Conservation (phyloP, 2,113 vertebrate genomes). For the Pterocles gutturalis region DNA sequence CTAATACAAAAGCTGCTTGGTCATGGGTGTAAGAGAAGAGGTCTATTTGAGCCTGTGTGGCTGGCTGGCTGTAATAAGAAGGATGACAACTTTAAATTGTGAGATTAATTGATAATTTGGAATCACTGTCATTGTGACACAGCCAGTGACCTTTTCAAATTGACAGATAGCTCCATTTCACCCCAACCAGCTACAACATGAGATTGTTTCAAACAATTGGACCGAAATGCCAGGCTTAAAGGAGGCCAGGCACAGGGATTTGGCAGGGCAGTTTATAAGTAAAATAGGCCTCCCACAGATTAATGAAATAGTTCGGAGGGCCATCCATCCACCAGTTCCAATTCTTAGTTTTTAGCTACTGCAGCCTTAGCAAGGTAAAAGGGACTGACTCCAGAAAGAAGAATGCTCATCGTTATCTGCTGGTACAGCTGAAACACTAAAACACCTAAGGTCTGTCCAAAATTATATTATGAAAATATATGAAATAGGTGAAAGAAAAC, state of each 20-base stretch:
- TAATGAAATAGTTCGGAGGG: not conserved
- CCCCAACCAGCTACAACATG: conserved; percentile 48
- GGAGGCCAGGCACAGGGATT: not conserved
- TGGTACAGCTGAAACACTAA: not conserved
- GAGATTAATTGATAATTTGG: conserved; percentile 76
- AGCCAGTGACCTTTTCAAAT: conserved; percentile 72
- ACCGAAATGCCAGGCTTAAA: conserved; percentile 39
- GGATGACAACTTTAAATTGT: conserved; percentile 70
- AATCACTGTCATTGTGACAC: conserved; percentile 68
- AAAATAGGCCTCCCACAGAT: not conserved
- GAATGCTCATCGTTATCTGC: not conserved
- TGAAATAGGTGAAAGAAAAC: not conserved
- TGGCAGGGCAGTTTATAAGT: not conserved
- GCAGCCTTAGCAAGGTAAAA: conserved; percentile 1
- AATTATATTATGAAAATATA: not conserved
- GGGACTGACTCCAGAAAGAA: not conserved
- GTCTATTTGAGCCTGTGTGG: conserved; percentile 32
- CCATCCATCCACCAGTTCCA: not conserved
- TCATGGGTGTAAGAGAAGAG: conserved; percentile 37
- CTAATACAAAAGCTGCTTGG: conserved; percentile 68
- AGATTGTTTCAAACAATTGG: conserved; percentile 50
- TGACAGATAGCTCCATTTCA: conserved; percentile 70
- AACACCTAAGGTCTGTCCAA: not conserved
- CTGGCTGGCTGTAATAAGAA: conserved; percentile 51
- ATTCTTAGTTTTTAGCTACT: not conserved